Percentiles rank a stretch among this genome's conserved stretches.
These are phyloP conservation scores for Teinopalpus imperialis DNA, from an alignment of 2,888 invertebrate species.

Conservation along the genomic window DNA sequence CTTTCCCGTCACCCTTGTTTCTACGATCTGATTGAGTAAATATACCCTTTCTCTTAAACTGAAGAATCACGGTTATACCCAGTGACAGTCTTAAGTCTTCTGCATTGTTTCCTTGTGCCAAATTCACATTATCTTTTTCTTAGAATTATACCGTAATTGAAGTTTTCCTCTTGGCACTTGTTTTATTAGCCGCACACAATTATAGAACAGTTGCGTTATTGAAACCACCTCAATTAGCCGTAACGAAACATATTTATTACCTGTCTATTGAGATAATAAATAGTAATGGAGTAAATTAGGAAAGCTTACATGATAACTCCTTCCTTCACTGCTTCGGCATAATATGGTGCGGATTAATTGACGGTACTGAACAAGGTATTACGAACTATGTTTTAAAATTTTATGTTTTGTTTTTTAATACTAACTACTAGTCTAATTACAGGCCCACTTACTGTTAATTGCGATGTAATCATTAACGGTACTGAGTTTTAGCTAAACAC, in stretches of 20 bases:
- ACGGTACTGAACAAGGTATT: conserved; percentile 8
- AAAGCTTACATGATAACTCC: conserved; percentile 12
- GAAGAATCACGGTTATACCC: no score
- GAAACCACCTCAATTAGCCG: conserved; percentile 18
- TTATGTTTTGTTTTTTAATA: neutral
- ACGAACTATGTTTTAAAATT: no score
- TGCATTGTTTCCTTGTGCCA: conserved; percentile 7
- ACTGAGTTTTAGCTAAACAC: no score
- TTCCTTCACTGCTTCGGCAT: no score
- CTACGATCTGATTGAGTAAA: no score
- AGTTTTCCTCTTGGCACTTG: conserved; percentile 20
- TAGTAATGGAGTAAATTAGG: conserved; percentile 13
- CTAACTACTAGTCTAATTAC: no score
- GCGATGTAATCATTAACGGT: no score
- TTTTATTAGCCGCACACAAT: conserved; percentile 16
- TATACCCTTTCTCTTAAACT: no score
- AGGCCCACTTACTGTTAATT: no score
- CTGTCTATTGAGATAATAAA: conserved; percentile 18
- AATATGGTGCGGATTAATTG: no score
- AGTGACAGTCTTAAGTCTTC: no score
- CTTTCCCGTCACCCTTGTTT: no score
- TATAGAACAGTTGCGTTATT: conserved; percentile 17
- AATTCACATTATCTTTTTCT: conserved; percentile 14
- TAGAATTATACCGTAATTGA: conserved; percentile 1
- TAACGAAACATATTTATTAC: conserved; percentile 25